phyloP scores from a whole-genome alignment of 2,113 vertebrate species.

The Xenotilapia longispinis region DNA sequence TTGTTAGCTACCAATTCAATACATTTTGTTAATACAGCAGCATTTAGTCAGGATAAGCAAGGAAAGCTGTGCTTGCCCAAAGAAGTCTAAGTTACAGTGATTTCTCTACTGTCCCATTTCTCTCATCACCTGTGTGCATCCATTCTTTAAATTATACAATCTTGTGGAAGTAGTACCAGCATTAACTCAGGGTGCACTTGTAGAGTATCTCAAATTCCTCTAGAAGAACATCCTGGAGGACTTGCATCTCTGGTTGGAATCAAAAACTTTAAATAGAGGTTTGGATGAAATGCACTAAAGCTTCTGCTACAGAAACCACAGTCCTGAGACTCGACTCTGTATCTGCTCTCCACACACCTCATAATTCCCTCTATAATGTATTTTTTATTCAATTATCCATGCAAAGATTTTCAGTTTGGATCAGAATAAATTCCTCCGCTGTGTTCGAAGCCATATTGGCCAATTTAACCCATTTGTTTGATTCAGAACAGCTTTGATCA shows the following conservation, averaged over 20 bases:
- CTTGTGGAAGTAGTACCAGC: neutral
- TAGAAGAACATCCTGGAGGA: neutral
- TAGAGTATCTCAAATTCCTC: neutral
- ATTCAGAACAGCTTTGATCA: slow-evolving; percentile 10
- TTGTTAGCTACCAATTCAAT: neutral
- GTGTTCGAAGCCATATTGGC: neutral
- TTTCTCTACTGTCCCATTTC: neutral
- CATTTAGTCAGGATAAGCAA: neutral
- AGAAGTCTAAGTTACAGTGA: neutral
- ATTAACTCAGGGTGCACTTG: neutral
- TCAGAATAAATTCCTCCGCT: neutral
- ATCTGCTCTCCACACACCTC: neutral
- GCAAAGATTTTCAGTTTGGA: neutral
- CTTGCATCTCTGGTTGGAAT: neutral
- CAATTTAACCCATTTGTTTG: neutral
- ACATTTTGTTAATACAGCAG: neutral
- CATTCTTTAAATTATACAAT: neutral
- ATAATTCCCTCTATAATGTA: neutral
- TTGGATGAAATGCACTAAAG: neutral
- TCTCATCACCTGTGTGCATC: neutral
- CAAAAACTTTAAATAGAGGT: neutral
- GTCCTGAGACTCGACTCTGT: neutral
- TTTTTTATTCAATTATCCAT: neutral
- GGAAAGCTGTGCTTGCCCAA: neutral
- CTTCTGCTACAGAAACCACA: neutral